Evolutionary conservation across 2,113 vertebrate genomes (phyloP).

Genomic region (Dasyornis broadbenti): DNA sequence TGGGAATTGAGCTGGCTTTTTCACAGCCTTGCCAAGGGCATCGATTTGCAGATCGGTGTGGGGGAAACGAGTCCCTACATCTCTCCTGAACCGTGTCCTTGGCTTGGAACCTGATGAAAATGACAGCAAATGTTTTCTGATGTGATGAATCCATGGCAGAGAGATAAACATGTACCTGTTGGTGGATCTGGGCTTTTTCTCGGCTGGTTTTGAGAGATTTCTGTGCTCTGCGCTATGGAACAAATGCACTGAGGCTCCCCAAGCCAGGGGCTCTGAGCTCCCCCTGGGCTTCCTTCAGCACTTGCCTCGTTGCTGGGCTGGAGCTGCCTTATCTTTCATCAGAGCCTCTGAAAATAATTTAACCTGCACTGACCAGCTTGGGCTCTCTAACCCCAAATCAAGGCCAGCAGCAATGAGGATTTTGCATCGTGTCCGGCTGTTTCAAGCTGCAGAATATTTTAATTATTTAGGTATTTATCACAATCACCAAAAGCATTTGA

Average conservation of each 20-base stretch:
- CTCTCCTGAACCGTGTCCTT: rapidly evolving
- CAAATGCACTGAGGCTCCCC: not conserved
- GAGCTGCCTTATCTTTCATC: not conserved
- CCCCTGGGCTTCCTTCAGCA: not conserved
- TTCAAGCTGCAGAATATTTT: not conserved
- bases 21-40: not conserved
- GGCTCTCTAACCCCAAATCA: not conserved
- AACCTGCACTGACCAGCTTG: rapidly evolving
- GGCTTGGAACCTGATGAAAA: not conserved
- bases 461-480: not conserved
- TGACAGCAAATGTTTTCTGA: not conserved
- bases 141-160: not conserved
- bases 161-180: not conserved
- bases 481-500: not conserved
- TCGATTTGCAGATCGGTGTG: rapidly evolving
- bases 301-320: not conserved
- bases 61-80: rapidly evolving
- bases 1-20: not conserved
- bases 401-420: not conserved
- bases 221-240: not conserved
- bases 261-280: not conserved
- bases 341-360: not conserved
- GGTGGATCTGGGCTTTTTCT: not conserved
- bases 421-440: not conserved
- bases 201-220: not conserved